phyloP scores from a whole-genome alignment of 2,888 invertebrate species.

The Serripes groenlandicus region DNA sequence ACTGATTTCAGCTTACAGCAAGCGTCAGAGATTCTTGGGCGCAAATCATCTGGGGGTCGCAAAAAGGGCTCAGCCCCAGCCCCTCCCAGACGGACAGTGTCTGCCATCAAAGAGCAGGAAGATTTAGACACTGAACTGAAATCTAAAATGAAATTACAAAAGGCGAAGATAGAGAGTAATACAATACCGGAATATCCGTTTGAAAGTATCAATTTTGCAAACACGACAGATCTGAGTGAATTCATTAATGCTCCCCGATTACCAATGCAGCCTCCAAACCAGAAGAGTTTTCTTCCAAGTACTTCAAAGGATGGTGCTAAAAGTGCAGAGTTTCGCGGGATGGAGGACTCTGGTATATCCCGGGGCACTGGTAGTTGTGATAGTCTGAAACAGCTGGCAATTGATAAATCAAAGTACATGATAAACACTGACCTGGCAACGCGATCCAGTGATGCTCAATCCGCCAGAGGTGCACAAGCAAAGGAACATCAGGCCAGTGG shows the following conservation, averaged over 20 bases:
- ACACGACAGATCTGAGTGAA: constrained; percentile 67
- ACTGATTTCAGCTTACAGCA: constrained; percentile 78
- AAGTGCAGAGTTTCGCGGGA: constrained; percentile 53
- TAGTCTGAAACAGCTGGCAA: constrained; percentile 79
- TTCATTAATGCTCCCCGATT: constrained; percentile 67
- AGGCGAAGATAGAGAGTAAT: constrained; percentile 80
- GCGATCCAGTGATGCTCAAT: constrained; percentile 62
- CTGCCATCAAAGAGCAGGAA: constrained; percentile 63
- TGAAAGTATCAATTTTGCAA: constrained; percentile 68
- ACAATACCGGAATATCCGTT: constrained; percentile 73
- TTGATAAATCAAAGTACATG: constrained; percentile 82
- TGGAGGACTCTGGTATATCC: constrained; percentile 76
- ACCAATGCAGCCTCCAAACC: constrained; percentile 69
- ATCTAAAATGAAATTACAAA: constrained; percentile 81
- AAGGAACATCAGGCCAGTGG: constrained; percentile 69
- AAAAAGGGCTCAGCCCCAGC: constrained; percentile 91
- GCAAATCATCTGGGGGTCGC: constrained; percentile 74
- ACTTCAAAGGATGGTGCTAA: constrained; percentile 60
- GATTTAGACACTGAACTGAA: constrained; percentile 79
- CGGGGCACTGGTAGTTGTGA: constrained; percentile 76
- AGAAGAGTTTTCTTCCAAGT: constrained; percentile 71
- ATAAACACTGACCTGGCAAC: constrained; percentile 78
- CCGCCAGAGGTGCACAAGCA: constrained; percentile 47
- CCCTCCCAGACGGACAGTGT: constrained; percentile 92
- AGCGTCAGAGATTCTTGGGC: constrained; percentile 77